A percentile compares a stretch with the other conserved stretches of the same genome.
Conservation (phyloP, 2,888 invertebrate species). For the Linnaemya tessellans region DNA sequence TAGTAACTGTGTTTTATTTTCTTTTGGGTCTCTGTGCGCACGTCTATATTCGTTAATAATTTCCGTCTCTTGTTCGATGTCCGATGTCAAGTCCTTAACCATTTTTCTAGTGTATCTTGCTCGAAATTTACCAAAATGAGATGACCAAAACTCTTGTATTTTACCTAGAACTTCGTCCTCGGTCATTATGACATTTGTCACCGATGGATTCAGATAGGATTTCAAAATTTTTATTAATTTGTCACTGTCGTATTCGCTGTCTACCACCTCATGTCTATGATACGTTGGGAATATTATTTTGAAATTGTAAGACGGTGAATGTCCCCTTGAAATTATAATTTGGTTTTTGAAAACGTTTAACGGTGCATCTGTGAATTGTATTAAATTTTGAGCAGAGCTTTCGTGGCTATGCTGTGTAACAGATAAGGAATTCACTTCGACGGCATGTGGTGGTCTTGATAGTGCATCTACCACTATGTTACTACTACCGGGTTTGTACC, state of each 20-base stretch:
- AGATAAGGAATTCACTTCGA: not conserved
- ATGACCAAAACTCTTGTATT: constrained; percentile 23
- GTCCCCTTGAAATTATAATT: not conserved
- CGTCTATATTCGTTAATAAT: constrained; percentile 26
- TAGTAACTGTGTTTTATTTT: constrained; percentile 36
- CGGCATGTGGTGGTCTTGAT: not conserved
- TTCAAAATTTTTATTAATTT: constrained; percentile 7
- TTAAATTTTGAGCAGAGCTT: not conserved
- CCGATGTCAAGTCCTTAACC: constrained; percentile 20
- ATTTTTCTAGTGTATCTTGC: constrained; percentile 33
- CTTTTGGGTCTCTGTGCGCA: constrained; percentile 15
- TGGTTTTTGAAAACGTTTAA: no score
- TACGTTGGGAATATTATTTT: constrained; percentile 17
- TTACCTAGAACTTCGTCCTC: constrained; percentile 26
- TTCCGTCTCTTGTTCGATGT: constrained; percentile 14
- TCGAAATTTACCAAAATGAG: not conserved
- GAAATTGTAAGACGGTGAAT: constrained; percentile 9
- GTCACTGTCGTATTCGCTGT: not conserved
- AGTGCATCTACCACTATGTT: constrained; percentile 23
- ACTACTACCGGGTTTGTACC: constrained; percentile 18
- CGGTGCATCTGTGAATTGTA: constrained; percentile 15
- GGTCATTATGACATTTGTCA: constrained; percentile 12
- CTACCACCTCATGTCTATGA: constrained; percentile 25
- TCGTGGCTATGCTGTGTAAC: constrained; percentile 1
- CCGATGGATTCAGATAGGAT: not conserved